Base-by-base conservation (phyloP, 2,113 vertebrate species). In the Phyllopteryx taeniolatus region DNA sequence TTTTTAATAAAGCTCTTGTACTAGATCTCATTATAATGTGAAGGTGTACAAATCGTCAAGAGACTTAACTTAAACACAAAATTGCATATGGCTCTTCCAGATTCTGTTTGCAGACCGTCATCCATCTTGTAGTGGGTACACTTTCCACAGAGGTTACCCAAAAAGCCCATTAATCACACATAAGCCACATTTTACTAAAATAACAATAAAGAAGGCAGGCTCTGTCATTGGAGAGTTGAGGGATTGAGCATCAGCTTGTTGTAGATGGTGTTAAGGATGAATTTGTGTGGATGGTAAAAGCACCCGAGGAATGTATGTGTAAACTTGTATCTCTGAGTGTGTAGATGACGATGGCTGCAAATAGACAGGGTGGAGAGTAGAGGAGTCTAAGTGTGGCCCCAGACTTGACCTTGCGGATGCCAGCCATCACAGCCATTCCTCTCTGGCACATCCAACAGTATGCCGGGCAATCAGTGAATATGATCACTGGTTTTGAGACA, bases 391-490 rank as follows among this genome's bases (percentile, higher is more conserved):
- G 91, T 79, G 67, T 74, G 71, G 73, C 74, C 78, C 70, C 72
- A 70, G 77, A 83, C 85, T 87, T 31, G 67, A 80, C 78, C 80
- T 6, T 75, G 73, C 63, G 64, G 68, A 90, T 89, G 83, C 88
- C 88, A 70, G 66, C 75, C 79, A 83, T 92, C 75, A 72, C 64
- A 85, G 67, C 70, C 86, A 90, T 92, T 90, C 85, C 70, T 76
- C 59, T 43, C 65, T 60, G 51, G 19, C 73, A 78, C 75, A 73
- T 83, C 75, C 68, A 74, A 71, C 85, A 76, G 76, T 54, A 14
- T 87, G 82, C 79, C 82, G 56, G 67, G 71, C 63, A 73, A 75
- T 82, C 82, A 59, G 63, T 33, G 35, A 71, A 77, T 68, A 76
- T 76, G 64, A 67, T 67, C 75, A 66, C 57, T 74, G 72, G 66